Base-by-base conservation (phyloP, 2,888 invertebrate genomes). In the Teleiodes luculella region DNA sequence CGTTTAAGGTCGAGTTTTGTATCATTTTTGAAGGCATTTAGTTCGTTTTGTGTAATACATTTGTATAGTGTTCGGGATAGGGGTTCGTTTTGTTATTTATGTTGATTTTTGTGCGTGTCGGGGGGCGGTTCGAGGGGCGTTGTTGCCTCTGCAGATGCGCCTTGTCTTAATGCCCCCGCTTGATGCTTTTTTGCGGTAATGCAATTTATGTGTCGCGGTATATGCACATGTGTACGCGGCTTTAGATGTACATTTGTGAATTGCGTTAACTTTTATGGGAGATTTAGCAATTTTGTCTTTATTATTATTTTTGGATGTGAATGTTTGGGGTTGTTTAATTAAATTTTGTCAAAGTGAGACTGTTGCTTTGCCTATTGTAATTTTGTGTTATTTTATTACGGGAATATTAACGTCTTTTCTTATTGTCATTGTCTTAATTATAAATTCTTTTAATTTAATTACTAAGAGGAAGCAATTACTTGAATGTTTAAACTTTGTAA, bases 51-150 rank as follows among this genome's bases (percentile, higher is more conserved):
- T 52, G 47, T 30, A 43, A 11, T 37, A 64, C 51, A 78, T 80
- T 82, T 24, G n/a, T 76, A 78, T 77, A 76, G 83, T 85, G 81
- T 84, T 74, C 82, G 80, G 84, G 85, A 86, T 87, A 85, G 88
- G 89, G 89, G 88, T 88, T 87, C 87, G 84, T 84, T 85, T 86
- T 86, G 87, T 88, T 89, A 88, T 87, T 87, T 87, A 89, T 88
- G 88, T 86, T 88, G 87, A 86, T 86, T 88, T 86, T 82, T 83
- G 85, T 84, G 80, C 83, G 75, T 75, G 76, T 72, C 76, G 65
- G 72, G 80, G 82, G 86, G 88, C 86, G 86, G 87, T 81, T 74
- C 74, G 56, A 68, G 76, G 80, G 89, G 87, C 86, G 86, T 74
- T 71, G 86, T 80, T 69, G 67, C 73, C 73, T 71, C 66, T 69